Conservation (phyloP, 2,113 vertebrate genomes). For the Trichechus manatus region DNA sequence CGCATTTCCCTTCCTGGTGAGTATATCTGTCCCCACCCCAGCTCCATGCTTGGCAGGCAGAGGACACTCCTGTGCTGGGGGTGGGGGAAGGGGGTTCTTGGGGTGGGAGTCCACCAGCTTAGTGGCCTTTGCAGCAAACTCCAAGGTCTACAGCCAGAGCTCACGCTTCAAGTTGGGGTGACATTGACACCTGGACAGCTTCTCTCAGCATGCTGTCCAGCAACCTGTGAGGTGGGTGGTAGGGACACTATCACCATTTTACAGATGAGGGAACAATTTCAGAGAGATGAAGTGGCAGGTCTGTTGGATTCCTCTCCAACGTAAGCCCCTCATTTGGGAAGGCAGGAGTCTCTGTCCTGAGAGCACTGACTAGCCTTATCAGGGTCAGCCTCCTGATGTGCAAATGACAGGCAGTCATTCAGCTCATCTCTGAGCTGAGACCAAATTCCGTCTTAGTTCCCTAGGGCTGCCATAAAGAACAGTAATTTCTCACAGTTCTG, state of each 20-base stretch:
- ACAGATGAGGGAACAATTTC: background rate
- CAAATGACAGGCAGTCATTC: conserved; percentile 42
- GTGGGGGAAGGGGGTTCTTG: background rate
- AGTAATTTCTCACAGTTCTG: background rate
- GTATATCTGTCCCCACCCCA: conserved; percentile 69
- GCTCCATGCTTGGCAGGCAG: background rate
- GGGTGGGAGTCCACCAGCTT: background rate
- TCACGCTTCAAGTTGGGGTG: background rate
- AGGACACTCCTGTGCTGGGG: background rate
- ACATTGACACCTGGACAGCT: background rate
- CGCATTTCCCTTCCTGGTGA: conserved; percentile 91
- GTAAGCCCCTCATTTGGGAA: background rate
- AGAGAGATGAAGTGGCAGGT: conserved; percentile 22
- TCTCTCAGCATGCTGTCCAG: background rate
- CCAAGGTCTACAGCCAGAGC: background rate
- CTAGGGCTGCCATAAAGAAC: background rate
- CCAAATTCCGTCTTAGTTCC: background rate
- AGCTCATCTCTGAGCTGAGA: conserved; percentile 27
- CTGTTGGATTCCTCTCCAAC: background rate
- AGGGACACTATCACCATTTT: background rate
- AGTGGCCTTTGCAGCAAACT: conserved; percentile 13
- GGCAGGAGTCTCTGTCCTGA: conserved; percentile 37
- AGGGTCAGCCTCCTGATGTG: conserved; percentile 3
- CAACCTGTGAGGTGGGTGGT: background rate
- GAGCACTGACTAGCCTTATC: background rate